phyloP scores from a whole-genome alignment of 2,888 invertebrate genomes.

The Carterocephalus palaemon region DNA sequence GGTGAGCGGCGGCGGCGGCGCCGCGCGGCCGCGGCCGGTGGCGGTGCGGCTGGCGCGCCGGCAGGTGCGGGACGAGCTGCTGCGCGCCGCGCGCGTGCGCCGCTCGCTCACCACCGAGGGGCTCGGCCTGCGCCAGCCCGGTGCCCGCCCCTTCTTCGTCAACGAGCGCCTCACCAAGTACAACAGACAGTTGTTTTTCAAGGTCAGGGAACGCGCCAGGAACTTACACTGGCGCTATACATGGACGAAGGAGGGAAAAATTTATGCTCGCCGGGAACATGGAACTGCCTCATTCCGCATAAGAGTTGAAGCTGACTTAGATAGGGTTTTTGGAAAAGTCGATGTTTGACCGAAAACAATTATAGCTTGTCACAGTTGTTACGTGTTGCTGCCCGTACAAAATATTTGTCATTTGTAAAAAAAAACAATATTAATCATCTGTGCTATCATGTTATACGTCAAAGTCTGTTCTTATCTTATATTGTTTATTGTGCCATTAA shows the following conservation, averaged over 20 bases:
- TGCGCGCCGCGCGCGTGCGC: constrained; percentile 2
- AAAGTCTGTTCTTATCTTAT: too few relatives aligned
- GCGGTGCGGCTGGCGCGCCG: constrained; percentile 23
- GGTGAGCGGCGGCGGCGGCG: neutral
- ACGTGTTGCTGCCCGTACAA: too few relatives aligned
- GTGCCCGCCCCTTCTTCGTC: neutral
- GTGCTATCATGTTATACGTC: too few relatives aligned
- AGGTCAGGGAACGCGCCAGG: neutral
- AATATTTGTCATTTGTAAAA: too few relatives aligned
- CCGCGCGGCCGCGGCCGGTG: constrained; percentile 24
- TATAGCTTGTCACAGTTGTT: too few relatives aligned
- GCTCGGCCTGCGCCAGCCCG: neutral
- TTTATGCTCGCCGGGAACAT: constrained; percentile 1
- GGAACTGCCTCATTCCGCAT: neutral
- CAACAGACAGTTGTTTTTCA: neutral
- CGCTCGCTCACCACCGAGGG: constrained; percentile 7
- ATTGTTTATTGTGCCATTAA: too few relatives aligned
- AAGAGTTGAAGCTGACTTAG: neutral
- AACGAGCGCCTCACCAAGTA: constrained; percentile 2
- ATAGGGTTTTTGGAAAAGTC: constrained; percentile 9
- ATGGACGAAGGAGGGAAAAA: constrained; percentile 8
- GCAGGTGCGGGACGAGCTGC: neutral
- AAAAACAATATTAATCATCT: too few relatives aligned
- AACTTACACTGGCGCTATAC: neutral
- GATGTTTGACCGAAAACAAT: neutral